Evolutionary conservation across 2,113 vertebrate species (phyloP), one percentile per base, ranked within the genome.

Genomic region (Epinephelus lanceolatus): DNA sequence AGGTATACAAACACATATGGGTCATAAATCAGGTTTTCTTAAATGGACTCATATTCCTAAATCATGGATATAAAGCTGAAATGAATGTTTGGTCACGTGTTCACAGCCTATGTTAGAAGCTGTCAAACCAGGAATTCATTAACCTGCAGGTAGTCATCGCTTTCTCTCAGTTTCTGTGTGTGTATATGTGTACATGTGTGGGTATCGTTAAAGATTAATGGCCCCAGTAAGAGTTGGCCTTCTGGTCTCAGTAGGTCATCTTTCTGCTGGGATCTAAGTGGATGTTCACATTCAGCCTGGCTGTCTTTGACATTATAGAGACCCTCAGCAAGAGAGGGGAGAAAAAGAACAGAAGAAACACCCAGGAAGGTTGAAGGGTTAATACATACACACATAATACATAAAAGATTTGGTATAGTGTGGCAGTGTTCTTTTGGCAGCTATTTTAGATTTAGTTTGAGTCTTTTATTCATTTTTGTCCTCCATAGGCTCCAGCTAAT

Each of bases 151-250:
- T 45, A 55, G 23, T 30, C 27, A 11, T 42, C 49, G 68, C 8
- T 66, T 27, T 42, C 23, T 49, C 21, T 2, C 12, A 6, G 33
- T 55, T 15, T 42, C 10, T 80, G 7, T 52, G 60, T 57, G 40
- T 69, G 3, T 57, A 17, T 55, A 17, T 55, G 19, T 77, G 40
- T 42, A 8, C 55, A 9, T 1, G 8, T 9, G 4, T 0, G 18
- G 33, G 69, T 40, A 10, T 81, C 67, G 83, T 92, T 70, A 88
- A 93, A 88, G 53, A 91, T 91, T 84, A 76, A 93, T 76, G 76
- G 15, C 53, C 72, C 21, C 37, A 17, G 49, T 81, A 59, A 63
- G 79, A n/a, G 27, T 75, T 79, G 80, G 68, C 80, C 71, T 83
- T 49, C 71, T 86, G 30, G 40, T 76, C 73, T 19, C 80, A 67